These are phyloP conservation scores for Neopipo cinnamomea DNA, from an alignment of 2,113 vertebrate genomes.

Conservation along the genomic window DNA sequence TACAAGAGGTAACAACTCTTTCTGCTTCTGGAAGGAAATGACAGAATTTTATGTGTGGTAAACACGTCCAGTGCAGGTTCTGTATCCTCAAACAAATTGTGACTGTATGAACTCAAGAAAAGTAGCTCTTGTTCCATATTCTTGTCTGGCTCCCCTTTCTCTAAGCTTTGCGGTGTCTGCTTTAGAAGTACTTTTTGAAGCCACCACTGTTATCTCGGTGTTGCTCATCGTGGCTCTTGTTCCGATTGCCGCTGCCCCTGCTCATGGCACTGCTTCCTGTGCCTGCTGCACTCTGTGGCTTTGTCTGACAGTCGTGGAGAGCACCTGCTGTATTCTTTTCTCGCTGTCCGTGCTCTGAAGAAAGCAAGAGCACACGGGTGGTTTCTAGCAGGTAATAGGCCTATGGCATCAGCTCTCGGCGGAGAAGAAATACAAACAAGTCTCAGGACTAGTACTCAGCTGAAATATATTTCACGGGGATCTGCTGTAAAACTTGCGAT, in stretches of 20 bases:
- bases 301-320: background rate
- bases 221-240: background rate
- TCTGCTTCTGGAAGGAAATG: background rate
- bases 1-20: background rate
- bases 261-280: background rate
- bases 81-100: background rate
- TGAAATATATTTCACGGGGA: background rate
- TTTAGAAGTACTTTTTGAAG: background rate
- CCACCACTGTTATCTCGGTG: accelerated
- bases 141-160: background rate
- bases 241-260: background rate
- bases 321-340: background rate
- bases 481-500: background rate
- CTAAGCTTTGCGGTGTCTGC: background rate
- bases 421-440: background rate
- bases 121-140: background rate
- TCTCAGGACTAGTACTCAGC: background rate
- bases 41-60: background rate
- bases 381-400: background rate
- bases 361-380: background rate
- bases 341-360: background rate
- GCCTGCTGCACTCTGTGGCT: background rate
- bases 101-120: background rate
- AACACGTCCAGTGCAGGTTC: background rate
- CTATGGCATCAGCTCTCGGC: background rate